phyloP scores from a whole-genome alignment of 1,140 invertebrate species.

The Drosophila auraria region DNA sequence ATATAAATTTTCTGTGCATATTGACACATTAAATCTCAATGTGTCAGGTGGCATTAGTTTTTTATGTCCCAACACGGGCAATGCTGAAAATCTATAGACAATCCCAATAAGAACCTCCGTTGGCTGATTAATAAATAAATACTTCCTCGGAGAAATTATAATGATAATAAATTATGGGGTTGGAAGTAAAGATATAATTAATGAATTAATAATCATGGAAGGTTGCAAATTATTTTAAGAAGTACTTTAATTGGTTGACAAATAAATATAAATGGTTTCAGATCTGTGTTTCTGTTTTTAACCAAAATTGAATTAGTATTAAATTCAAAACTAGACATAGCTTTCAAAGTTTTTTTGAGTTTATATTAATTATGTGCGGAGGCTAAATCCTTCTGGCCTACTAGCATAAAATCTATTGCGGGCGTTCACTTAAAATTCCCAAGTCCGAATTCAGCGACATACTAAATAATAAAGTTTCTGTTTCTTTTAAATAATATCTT shows the following conservation, averaged over 20 bases:
- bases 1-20: slow-evolving; percentile 81
- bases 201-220: not conserved
- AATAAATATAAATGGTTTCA: not conserved
- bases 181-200: slow-evolving; percentile 4
- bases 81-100: slow-evolving; percentile 52
- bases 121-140: slow-evolving; percentile 21
- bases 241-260: not conserved
- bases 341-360: too few species aligned
- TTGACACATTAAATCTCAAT: slow-evolving; percentile 84
- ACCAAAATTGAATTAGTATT: too few species aligned
- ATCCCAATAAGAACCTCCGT: slow-evolving; percentile 37
- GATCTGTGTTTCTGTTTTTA: not conserved
- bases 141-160: slow-evolving; percentile 21
- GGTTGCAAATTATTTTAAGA: not conserved
- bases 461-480: too few species aligned
- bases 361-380: too few species aligned
- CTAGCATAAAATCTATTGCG: too few species aligned
- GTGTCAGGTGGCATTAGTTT: slow-evolving; percentile 83
- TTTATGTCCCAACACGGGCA: slow-evolving; percentile 56
- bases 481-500: too few species aligned
- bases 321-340: too few species aligned
- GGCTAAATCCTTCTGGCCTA: too few species aligned
- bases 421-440: too few species aligned
- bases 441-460: too few species aligned
- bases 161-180: slow-evolving; percentile 23